Base-by-base conservation (phyloP, 1,140 invertebrate species). In the Zophobas atratus region DNA sequence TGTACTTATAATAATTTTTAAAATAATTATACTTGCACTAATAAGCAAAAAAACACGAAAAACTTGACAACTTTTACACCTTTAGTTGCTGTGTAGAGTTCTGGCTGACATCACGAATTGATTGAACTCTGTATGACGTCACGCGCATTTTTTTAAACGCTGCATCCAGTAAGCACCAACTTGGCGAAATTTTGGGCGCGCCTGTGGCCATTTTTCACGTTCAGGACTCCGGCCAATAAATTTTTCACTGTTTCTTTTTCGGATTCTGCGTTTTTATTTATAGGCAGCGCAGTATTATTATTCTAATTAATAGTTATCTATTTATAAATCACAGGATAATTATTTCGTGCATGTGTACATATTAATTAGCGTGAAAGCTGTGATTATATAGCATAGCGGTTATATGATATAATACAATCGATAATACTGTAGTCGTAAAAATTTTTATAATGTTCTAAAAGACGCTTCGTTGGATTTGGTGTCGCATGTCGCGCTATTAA, bases 281-380 rank as follows among this genome's bases (percentile, higher is more conserved):
- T 20, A 20, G 20, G 20, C 20, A 20, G 20, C 20, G 20, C 20
- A 20, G 20, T n/a, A 41, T 3, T 8, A 67, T 41, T 32, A 43
- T 67, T 67, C 20, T 67, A 67, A 67, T 67, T 67, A 67, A 32
- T n/a, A n/a, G 60, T 41, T 41, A 36, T 43, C 56, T 32, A 51
- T 6, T 51, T 51, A 67, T 46, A 41, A 41, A 67, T 67, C 60
- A 41, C 5, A 67, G 20, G 35, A 43, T 67, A 67, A 67, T 67
- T 41, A 67, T 43, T 67, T 67, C 35, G 33, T 67, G 33, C 38
- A 43, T 43, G 38, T 38, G 36, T 67, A 67, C 60, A 41, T 43
- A 67, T 67, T 67, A 67, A 67, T 67, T 67, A 67, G 60, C 60
- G 39, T 67, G 60, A 67, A 67, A 41, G 60, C 39, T 32, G 60